Base-by-base conservation (phyloP, 2,113 vertebrate genomes). In the Oncorhynchus nerka region DNA sequence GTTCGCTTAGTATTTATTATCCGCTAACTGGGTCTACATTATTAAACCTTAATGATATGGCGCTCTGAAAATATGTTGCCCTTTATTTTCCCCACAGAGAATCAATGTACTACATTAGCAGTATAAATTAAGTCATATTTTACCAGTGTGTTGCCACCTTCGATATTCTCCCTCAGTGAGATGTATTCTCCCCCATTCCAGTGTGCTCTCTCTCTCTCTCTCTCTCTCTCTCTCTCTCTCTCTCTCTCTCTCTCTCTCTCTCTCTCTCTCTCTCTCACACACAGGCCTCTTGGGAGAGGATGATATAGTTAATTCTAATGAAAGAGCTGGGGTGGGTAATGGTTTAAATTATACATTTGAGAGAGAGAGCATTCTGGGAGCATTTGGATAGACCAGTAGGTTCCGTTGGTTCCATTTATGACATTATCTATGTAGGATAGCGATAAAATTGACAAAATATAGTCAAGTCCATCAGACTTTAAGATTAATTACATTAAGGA, bases 71-170 rank as follows among this genome's bases (percentile, higher is more conserved):
- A 94, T 85, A 88, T 78, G 92, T 94, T 94, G 85, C 90, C 93
- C 93, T 95, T 96, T 95, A 95, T 96, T 95, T 96, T 95, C 93
- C 81, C 93, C 89, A 93, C 93, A 94, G 91, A 95, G 92, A 95
- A 97, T 95, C 93, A 90, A 94, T 95, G 94, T 90, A 93, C 93
- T 90, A 95, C 93, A 94, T 97, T 95, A 97, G 94, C 90, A 92
- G 94, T 94, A 97, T 96, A 96, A 96, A 97, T 96, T 95, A 96
- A 96, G 93, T 93, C 93, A 96, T 96, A 96, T 94, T 95, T 97
- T 96, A 96, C 94, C 87, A 94, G 93, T 94, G 92, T 94, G 91
- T 93, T 94, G 92, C 94, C 91, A 93, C 94, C 94, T 95, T 94
- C 93, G 92, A 94, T 95, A 91, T 92, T 91, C 94, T 93, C 89